Conservation (phyloP, 2,113 vertebrate genomes). For the Ochotona princeps region DNA sequence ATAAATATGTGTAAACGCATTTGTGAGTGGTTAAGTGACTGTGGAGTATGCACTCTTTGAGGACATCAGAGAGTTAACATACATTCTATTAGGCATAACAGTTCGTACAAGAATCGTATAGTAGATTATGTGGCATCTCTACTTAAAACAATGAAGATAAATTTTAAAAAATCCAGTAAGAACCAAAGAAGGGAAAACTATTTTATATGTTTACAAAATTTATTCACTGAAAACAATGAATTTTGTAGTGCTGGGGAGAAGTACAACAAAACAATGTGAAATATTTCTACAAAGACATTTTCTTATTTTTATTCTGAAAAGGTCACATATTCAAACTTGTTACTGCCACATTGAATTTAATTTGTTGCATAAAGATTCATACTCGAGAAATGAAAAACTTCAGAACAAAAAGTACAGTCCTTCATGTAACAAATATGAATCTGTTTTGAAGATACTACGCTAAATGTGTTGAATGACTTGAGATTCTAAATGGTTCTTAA, state of each 20-base stretch:
- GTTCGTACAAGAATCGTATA: neutral
- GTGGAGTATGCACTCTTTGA: neutral
- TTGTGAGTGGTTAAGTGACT: neutral
- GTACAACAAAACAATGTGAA: neutral
- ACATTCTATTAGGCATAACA: neutral
- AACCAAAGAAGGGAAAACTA: neutral
- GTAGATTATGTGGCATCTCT: neutral
- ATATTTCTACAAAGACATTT: neutral
- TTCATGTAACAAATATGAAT: neutral
- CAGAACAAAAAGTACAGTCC: neutral
- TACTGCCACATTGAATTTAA: neutral
- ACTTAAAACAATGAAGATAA: conserved; percentile 3
- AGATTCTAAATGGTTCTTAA: neutral
- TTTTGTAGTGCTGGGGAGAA: neutral
- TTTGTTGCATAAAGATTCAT: neutral
- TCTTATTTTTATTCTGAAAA: neutral
- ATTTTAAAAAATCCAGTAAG: neutral
- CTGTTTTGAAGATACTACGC: neutral
- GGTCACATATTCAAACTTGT: neutral
- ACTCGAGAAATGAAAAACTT: neutral
- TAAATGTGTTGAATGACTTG: neutral
- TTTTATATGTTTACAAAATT: neutral
- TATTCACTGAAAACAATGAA: neutral
- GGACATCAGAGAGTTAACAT: neutral
- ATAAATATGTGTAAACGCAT: neutral